Evolutionary conservation across 2,113 vertebrate genomes (phyloP).

Genomic region (Dipodomys merriami): DNA sequence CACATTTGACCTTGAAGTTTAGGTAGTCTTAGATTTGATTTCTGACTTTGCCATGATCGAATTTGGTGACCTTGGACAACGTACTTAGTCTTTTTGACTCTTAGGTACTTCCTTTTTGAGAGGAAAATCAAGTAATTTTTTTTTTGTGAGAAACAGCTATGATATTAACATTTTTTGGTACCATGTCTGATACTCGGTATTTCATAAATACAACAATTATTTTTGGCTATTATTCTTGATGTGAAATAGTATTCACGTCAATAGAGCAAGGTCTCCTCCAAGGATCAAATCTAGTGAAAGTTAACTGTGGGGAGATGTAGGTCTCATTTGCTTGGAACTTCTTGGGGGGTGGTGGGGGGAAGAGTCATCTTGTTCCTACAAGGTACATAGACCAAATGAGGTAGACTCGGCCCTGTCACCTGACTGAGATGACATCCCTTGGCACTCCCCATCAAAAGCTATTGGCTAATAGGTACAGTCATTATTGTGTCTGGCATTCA

Average conservation of each 20-base stretch:
- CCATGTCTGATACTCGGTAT: background rate
- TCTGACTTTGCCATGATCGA: background rate
- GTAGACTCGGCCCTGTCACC: background rate
- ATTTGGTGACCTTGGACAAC: background rate
- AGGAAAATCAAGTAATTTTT: background rate
- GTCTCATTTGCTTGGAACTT: background rate
- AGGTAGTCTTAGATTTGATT: background rate
- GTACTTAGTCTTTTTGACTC: background rate
- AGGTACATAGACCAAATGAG: no score
- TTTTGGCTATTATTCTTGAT: background rate
- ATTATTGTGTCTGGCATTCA: background rate
- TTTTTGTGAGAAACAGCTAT: background rate
- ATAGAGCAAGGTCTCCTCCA: background rate
- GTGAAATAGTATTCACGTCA: background rate
- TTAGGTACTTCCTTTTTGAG: conserved; percentile 15
- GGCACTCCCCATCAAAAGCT: background rate
- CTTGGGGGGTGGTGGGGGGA: background rate
- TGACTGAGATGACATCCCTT: background rate
- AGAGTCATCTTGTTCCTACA: background rate
- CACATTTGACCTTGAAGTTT: background rate
- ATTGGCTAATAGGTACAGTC: accelerated
- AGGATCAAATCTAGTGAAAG: background rate
- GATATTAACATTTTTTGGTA: background rate
- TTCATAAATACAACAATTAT: background rate
- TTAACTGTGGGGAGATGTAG: background rate